Percentiles rank a stretch among this genome's conserved stretches.
These are phyloP conservation scores for Spheniscus humboldti DNA, from an alignment of 2,797 vertebrate species.

Conservation along the genomic window DNA sequence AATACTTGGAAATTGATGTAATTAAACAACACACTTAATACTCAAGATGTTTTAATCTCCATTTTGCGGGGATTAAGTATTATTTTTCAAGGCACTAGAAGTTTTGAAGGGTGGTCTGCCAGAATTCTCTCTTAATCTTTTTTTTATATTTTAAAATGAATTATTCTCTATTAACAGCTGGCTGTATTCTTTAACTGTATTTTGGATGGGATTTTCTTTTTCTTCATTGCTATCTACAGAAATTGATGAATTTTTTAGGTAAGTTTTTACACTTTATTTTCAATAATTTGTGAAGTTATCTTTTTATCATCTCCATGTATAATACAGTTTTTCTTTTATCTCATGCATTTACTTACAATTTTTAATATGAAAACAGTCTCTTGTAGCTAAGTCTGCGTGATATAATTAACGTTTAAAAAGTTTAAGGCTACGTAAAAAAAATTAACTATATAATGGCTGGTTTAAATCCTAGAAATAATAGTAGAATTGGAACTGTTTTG, in stretches of 20 bases:
- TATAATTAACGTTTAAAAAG: background rate
- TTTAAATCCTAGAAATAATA: background rate
- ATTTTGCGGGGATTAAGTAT: background rate
- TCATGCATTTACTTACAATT: background rate
- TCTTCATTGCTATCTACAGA: background rate
- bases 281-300: background rate
- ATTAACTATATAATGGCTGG: background rate
- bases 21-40: background rate
- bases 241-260: background rate
- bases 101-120: background rate
- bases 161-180: slow-evolving; percentile 43
- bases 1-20: background rate
- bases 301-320: background rate
- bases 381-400: background rate
- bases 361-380: background rate
- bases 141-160: background rate
- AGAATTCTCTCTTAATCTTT: background rate
- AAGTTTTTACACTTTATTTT: slow-evolving; percentile 11
- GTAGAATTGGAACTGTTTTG: background rate
- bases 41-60: background rate
- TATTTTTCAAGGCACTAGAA: background rate
- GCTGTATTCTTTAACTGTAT: background rate
- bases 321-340: background rate
- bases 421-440: background rate
- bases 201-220: slow-evolving; percentile 44